Conservation (phyloP, 2,797 vertebrate genomes). For the Leptoclinus maculatus region DNA sequence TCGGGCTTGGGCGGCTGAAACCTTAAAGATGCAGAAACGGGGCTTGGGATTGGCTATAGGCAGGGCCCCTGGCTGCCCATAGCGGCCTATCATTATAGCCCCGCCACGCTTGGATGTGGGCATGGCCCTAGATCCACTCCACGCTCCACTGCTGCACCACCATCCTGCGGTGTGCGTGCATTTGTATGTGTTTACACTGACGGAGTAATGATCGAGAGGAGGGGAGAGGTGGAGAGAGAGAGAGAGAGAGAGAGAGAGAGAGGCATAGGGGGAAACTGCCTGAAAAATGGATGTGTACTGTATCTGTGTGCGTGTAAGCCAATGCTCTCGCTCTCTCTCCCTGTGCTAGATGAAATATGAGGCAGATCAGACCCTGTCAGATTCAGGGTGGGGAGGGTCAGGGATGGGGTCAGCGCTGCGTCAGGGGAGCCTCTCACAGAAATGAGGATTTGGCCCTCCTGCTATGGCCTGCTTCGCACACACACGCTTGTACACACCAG, state of each 20-base stretch:
- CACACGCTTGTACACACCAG: slow-evolving; percentile 15
- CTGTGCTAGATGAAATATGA: slow-evolving; percentile 79
- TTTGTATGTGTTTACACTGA: slow-evolving; percentile 56
- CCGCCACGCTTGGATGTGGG: slow-evolving; percentile 74
- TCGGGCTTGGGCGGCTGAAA: slow-evolving; percentile 24
- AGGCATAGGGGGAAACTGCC: slow-evolving; percentile 13
- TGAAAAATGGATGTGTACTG: slow-evolving; percentile 51
- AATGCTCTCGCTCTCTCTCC: slow-evolving; percentile 9
- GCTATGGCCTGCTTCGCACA: slow-evolving; percentile 37
- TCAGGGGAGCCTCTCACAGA: slow-evolving; percentile 71
- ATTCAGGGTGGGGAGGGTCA: slow-evolving; percentile 76
- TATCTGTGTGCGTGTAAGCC: slow-evolving; percentile 19
- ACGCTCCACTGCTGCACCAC: slow-evolving; percentile 56
- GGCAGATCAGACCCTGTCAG: slow-evolving; percentile 75
- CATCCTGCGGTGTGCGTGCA: slow-evolving; percentile 33
- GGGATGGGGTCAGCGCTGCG: slow-evolving; percentile 66
- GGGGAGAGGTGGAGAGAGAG: neutral
- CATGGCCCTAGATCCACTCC: slow-evolving; percentile 50
- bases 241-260: neutral
- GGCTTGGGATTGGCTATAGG: slow-evolving; percentile 37
- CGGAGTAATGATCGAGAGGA: slow-evolving; percentile 57
- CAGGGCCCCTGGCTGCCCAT: slow-evolving; percentile 44
- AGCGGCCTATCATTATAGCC: slow-evolving; percentile 81
- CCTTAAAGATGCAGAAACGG: slow-evolving; percentile 32
- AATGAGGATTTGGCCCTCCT: slow-evolving; percentile 73